phyloP scores from a whole-genome alignment of 37 sponge, comb jelly and placozoan genomes.

The Oscarella lobularis region DNA sequence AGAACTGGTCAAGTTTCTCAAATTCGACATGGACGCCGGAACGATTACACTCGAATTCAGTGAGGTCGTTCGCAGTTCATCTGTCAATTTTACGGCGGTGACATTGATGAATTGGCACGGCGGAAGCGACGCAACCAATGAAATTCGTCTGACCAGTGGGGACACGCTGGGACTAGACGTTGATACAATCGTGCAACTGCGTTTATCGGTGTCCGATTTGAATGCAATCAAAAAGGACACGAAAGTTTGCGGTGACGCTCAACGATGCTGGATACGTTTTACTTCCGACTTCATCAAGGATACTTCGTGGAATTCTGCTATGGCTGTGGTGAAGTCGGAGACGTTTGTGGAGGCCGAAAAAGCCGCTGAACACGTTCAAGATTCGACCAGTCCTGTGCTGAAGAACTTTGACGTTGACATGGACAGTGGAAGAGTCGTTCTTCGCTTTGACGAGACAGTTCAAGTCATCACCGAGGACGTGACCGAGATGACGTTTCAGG shows the following conservation, averaged over 20 bases:
- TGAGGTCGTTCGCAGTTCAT: slow-evolving; percentile 10
- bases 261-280: slow-evolving; percentile 6
- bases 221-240: slow-evolving; percentile 35
- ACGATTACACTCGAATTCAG: slow-evolving; percentile 7
- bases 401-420: slow-evolving; percentile 41
- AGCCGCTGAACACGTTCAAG: slow-evolving; percentile 3
- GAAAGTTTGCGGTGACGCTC: slow-evolving; percentile 13
- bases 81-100: slow-evolving; percentile 10
- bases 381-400: slow-evolving; percentile 42
- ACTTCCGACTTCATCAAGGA: slow-evolving; percentile 26
- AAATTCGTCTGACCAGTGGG: not conserved
- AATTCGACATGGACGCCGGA: slow-evolving; percentile 7
- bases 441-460: slow-evolving; percentile 71
- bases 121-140: not conserved
- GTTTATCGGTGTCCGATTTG: slow-evolving; percentile 20
- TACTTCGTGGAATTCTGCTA: slow-evolving; percentile 18
- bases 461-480: slow-evolving; percentile 35
- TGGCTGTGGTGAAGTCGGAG: not conserved
- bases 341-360: not conserved
- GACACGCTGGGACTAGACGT: slow-evolving; percentile 2
- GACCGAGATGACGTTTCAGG: slow-evolving; percentile 51
- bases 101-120: slow-evolving; percentile 6
- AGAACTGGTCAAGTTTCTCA: slow-evolving; percentile 2
- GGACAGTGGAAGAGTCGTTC: slow-evolving; percentile 33
- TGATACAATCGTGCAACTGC: slow-evolving; percentile 16